These are phyloP conservation scores for Trichonephila clavipes DNA, from an alignment of 1,140 invertebrate species.

Conservation along the genomic window DNA sequence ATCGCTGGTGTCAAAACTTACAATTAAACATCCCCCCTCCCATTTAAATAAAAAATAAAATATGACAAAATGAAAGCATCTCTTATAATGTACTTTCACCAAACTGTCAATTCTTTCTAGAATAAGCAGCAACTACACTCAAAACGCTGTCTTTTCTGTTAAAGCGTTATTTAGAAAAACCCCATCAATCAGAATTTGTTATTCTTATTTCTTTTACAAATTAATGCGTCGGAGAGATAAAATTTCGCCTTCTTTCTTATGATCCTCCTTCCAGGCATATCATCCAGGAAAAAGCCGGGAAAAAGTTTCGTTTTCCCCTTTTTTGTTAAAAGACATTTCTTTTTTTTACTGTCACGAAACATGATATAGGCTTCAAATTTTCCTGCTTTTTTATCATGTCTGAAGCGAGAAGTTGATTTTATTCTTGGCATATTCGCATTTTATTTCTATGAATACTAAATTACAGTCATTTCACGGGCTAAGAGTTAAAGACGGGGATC, in stretches of 20 bases:
- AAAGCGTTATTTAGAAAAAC: not conserved
- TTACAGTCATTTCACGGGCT: slow-evolving; percentile 68
- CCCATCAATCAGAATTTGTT: slow-evolving; percentile 40
- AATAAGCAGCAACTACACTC: not conserved
- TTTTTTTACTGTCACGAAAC: slow-evolving; percentile 60
- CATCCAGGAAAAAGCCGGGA: not conserved
- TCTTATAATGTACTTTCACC: not conserved
- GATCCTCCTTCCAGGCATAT: not conserved
- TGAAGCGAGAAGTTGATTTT: slow-evolving; percentile 40
- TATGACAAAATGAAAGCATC: not conserved
- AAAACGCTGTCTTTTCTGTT: not conserved
- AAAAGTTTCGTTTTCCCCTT: not conserved
- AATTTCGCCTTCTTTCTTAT: slow-evolving; percentile 2
- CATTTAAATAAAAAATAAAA: not conserved
- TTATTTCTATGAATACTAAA: slow-evolving; percentile 67
- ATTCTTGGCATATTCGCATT: slow-evolving; percentile 34
- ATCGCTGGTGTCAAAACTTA: not conserved
- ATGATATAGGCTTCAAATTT: slow-evolving; percentile 62
- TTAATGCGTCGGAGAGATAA: slow-evolving; percentile 37
- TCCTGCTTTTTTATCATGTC: slow-evolving; percentile 16
- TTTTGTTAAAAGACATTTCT: not conserved
- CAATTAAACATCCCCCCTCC: not conserved
- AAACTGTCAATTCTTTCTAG: not conserved
- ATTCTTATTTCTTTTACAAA: slow-evolving; percentile 43
- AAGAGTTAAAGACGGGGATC: slow-evolving; percentile 56